phyloP scores from a whole-genome alignment of 1,140 invertebrate genomes.

The Drosophila sp. region DNA sequence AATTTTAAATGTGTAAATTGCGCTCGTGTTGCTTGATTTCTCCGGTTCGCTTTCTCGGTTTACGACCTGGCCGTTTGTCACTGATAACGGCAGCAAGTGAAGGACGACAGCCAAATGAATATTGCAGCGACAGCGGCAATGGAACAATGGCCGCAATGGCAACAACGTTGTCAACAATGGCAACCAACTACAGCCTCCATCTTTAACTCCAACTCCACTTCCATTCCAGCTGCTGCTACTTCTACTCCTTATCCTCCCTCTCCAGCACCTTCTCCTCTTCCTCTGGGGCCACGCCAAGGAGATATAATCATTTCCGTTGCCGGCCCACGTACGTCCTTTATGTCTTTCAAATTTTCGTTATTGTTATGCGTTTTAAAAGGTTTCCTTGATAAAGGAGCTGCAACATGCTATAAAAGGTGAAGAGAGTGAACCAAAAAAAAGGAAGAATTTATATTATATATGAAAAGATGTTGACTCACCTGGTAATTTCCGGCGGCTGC shows the following conservation, averaged over 20 bases:
- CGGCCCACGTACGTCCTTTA: slow-evolving; percentile 80
- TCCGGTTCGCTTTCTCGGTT: slow-evolving; percentile 25
- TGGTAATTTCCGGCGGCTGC: slow-evolving; percentile 72
- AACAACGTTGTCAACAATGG: slow-evolving; percentile 62
- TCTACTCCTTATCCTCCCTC: too few species aligned
- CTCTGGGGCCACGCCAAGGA: slow-evolving; percentile 36
- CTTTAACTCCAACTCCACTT: neutral
- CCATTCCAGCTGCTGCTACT: too few species aligned
- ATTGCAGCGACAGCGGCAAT: slow-evolving; percentile 65
- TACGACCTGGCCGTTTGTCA: slow-evolving; percentile 74
- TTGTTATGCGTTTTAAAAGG: slow-evolving; percentile 81
- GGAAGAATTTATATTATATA: too few species aligned
- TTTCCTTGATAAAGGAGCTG: slow-evolving; percentile 67
- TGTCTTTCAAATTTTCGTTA: slow-evolving; percentile 82
- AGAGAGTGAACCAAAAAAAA: slow-evolving; percentile 17
- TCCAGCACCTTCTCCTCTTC: neutral
- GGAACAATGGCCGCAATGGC: slow-evolving; percentile 76
- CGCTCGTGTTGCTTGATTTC: slow-evolving; percentile 62
- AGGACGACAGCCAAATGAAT: slow-evolving; percentile 63
- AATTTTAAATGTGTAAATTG: slow-evolving; percentile 83
- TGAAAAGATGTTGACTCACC: slow-evolving; percentile 75
- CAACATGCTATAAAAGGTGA: slow-evolving; percentile 32
- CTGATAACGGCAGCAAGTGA: slow-evolving; percentile 74
- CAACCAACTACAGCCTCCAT: slow-evolving; percentile 12
- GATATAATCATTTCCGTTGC: slow-evolving; percentile 83